Conservation (phyloP, 2,113 vertebrate genomes). For the Chrysemys picta region DNA sequence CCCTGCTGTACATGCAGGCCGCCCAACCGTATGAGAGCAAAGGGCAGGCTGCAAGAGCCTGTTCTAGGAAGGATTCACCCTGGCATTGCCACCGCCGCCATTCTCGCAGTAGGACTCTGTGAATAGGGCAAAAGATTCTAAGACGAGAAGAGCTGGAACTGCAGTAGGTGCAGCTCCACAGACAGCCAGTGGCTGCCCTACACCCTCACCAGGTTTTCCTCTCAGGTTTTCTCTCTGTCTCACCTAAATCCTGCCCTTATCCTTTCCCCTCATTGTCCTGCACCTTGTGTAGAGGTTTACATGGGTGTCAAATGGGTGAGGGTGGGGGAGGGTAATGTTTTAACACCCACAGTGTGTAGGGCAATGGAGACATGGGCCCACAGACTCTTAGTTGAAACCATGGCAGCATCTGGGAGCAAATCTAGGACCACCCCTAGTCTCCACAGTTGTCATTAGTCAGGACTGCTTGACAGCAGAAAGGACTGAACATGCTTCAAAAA, state of each 20-base stretch:
- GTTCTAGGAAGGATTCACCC: not conserved
- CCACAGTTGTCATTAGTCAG: not conserved
- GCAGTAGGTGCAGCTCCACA: not conserved
- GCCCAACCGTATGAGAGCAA: not conserved
- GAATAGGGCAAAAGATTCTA: not conserved
- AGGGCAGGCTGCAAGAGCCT: not conserved
- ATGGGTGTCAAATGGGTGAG: not conserved
- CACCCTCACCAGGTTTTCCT: not conserved
- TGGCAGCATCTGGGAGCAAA: not conserved
- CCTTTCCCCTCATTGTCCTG: not conserved
- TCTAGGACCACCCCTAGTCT: not conserved
- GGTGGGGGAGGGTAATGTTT: not conserved
- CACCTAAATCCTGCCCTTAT: not conserved
- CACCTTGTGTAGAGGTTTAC: not conserved
- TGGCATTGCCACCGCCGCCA: not conserved
- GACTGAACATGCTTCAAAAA: not conserved
- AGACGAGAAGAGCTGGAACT: not conserved
- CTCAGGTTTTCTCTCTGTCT: not conserved
- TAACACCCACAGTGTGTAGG: not conserved
- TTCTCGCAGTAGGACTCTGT: not conserved
- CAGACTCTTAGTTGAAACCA: not conserved
- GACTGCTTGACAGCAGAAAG: not conserved
- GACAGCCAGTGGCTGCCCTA: not conserved
- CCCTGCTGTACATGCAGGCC: not conserved
- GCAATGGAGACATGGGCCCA: not conserved